Conservation (phyloP, 2,797 vertebrate species). For the Atherinosoma microstoma region DNA sequence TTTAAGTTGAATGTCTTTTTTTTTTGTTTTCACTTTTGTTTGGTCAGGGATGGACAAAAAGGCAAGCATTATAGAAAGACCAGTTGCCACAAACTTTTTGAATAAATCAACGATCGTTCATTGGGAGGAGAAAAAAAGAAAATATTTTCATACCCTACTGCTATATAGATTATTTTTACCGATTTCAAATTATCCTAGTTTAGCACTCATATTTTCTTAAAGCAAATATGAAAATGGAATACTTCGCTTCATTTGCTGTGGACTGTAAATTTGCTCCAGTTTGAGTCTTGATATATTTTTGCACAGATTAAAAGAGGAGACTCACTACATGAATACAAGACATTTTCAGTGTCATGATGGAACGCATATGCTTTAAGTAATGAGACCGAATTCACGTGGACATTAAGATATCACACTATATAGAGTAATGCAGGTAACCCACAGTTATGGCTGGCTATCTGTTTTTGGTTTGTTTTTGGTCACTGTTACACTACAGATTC, state of each 20-base stretch:
- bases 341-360: conserved; percentile 68
- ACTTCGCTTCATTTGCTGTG: conserved; percentile 85
- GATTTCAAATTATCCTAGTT: conserved; percentile 89
- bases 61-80: conserved; percentile 71
- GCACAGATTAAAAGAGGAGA: conserved; percentile 84
- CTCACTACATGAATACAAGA: conserved; percentile 76
- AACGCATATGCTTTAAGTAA: conserved; percentile 58
- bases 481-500: conserved; percentile 59
- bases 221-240: conserved; percentile 78
- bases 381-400: conserved; percentile 51
- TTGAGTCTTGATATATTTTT: conserved; percentile 87
- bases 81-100: conserved; percentile 81
- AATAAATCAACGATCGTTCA: conserved; percentile 83
- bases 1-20: conserved; percentile 80
- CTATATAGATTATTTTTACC: conserved; percentile 94
- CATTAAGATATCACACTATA: conserved; percentile 58
- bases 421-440: conserved; percentile 35
- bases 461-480: conserved; percentile 41
- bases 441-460: conserved; percentile 27
- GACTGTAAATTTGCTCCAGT: conserved; percentile 84
- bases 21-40: conserved; percentile 59
- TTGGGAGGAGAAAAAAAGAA: conserved; percentile 74
- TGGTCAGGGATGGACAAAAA: conserved; percentile 85
- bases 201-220: conserved; percentile 91
- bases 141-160: conserved; percentile 97